These are phyloP conservation scores for Trypoxylus dichotomus DNA, from an alignment of 1,140 invertebrate species.

Conservation along the genomic window DNA sequence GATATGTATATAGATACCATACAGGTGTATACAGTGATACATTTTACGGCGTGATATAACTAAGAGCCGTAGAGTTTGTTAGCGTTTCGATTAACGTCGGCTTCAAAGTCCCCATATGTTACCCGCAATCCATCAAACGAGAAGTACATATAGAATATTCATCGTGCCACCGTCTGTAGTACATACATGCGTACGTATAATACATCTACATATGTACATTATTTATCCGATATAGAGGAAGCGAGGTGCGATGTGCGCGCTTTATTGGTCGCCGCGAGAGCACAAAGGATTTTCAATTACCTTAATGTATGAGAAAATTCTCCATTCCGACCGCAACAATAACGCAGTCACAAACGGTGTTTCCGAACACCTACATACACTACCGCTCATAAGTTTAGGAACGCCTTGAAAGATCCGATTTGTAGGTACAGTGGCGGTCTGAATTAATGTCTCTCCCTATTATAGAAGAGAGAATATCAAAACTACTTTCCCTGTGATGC, in stretches of 20 bases:
- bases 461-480: no score
- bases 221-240: neutral
- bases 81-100: neutral
- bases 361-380: neutral
- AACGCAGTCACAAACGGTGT: neutral
- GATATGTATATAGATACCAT: neutral
- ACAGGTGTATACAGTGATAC: neutral
- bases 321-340: neutral
- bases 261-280: neutral
- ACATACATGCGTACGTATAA: neutral
- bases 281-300: slow-evolving; percentile 7
- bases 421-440: no score
- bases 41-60: neutral
- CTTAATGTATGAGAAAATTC: neutral
- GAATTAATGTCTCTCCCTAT: no score
- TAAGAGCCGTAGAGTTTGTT: neutral
- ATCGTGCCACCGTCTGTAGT: neutral
- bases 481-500: no score
- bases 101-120: neutral
- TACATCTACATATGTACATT: neutral
- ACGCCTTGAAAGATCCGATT: no score
- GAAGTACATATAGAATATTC: neutral
- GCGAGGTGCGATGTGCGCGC: neutral
- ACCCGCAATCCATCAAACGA: neutral
- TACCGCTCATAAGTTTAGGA: no score